Percentiles rank a stretch among this genome's conserved stretches.
phyloP scores from a whole-genome alignment of 2,888 invertebrate genomes.

The Polydrusus cervinus region DNA sequence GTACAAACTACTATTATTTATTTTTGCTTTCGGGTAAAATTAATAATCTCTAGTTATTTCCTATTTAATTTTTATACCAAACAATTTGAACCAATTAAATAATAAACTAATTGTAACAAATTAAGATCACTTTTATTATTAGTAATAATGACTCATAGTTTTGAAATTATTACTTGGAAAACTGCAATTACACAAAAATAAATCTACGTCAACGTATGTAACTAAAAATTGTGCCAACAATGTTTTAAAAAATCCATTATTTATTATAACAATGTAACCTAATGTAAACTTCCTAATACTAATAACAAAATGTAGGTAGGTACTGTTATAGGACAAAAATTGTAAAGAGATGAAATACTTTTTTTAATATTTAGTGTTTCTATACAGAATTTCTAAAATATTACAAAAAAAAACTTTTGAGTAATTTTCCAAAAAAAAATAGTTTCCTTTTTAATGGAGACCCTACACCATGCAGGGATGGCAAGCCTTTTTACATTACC shows the following conservation, averaged over 20 bases:
- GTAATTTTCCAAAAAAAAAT: no score
- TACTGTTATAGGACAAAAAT: no score
- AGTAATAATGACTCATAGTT: slow-evolving; percentile 14
- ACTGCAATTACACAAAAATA: slow-evolving; percentile 23
- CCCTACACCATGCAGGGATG: no score
- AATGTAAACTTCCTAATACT: neutral
- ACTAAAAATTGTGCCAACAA: neutral
- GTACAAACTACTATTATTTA: no score
- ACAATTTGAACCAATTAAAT: slow-evolving; percentile 15
- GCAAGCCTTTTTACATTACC: no score
- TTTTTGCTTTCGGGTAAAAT: no score
- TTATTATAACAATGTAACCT: neutral
- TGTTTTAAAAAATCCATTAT: neutral
- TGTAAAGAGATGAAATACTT: no score
- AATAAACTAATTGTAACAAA: slow-evolving; percentile 13
- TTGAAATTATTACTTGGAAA: slow-evolving; percentile 16
- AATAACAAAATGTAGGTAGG: no score
- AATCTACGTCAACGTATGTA: neutral
- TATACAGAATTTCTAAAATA: no score
- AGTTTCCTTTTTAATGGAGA: no score
- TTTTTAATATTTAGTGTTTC: no score
- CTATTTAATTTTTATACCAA: slow-evolving; percentile 11
- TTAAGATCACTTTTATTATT: slow-evolving; percentile 28
- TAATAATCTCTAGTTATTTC: neutral
- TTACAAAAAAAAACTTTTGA: no score